phyloP scores from a whole-genome alignment of 2,888 invertebrate species.

The Pilophorus perplexus region DNA sequence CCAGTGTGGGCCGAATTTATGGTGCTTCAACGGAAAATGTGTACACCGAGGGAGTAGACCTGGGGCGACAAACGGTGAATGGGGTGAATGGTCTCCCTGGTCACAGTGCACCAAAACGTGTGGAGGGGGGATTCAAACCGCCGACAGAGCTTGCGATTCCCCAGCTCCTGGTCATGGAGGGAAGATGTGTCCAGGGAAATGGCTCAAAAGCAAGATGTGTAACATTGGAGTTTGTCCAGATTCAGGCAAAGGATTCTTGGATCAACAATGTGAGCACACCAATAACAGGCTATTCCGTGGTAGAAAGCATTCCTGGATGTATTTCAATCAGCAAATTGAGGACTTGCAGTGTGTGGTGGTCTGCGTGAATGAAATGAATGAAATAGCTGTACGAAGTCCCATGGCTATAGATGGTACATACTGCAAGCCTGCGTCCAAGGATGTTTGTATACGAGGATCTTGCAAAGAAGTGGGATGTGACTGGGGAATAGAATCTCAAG shows the following conservation, averaged over 20 bases:
- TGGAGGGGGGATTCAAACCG: conserved; percentile 76
- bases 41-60: conserved; percentile 62
- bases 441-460: conserved; percentile 45
- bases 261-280: conserved; percentile 63
- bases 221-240: conserved; percentile 70
- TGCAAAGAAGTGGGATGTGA: conserved; percentile 61
- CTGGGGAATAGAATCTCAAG: conserved; percentile 62
- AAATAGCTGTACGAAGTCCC: conserved; percentile 44
- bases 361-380: conserved; percentile 44
- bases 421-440: conserved; percentile 44
- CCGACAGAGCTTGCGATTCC: conserved; percentile 69
- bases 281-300: conserved; percentile 16
- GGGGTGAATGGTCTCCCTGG: conserved; percentile 65
- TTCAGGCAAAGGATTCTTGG: conserved; percentile 68
- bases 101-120: conserved; percentile 72
- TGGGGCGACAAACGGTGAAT: conserved; percentile 63
- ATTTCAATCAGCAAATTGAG: conserved; percentile 24
- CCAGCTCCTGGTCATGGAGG: conserved; percentile 69
- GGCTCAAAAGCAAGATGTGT: conserved; percentile 74
- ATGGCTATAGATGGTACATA: conserved; percentile 45
- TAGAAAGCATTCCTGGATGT: conserved; percentile 28
- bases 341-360: conserved; percentile 45
- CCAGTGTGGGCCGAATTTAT: conserved; percentile 61
- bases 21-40: conserved; percentile 65
- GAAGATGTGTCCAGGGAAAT: conserved; percentile 72